These are phyloP conservation scores for Empidonax traillii DNA, from an alignment of 2,113 vertebrate genomes.

Conservation along the genomic window DNA sequence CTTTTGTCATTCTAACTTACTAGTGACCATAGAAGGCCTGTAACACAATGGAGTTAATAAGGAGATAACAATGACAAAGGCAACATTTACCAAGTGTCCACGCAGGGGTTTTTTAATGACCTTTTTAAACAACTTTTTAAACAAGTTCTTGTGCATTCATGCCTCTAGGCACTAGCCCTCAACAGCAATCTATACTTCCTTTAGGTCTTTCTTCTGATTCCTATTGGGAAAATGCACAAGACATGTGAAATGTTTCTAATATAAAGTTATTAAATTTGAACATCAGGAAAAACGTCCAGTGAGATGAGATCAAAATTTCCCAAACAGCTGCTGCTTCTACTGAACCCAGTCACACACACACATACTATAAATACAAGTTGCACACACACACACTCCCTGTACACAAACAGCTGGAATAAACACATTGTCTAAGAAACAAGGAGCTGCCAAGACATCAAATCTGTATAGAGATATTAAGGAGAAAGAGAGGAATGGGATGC, in stretches of 20 bases:
- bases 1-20: not conserved
- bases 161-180: not conserved
- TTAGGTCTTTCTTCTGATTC: not conserved
- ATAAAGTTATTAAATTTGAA: not conserved
- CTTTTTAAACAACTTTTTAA: not conserved
- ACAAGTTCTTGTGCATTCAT: not conserved
- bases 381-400: no score
- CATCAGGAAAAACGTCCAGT: not conserved
- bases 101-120: not conserved
- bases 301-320: not conserved
- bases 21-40: not conserved
- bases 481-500: not conserved
- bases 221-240: not conserved
- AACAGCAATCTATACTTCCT: not conserved
- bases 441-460: not conserved
- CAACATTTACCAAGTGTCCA: not conserved
- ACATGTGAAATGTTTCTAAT: not conserved
- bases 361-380: not conserved
- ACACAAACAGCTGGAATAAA: not conserved
- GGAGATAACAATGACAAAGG: not conserved
- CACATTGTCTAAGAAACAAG: not conserved
- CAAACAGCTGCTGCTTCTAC: not conserved
- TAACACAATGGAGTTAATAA: not conserved
- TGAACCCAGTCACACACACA: rapidly evolving
- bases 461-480: not conserved